Conservation (phyloP, 2,113 vertebrate genomes). For the Cyanoderma ruficeps region DNA sequence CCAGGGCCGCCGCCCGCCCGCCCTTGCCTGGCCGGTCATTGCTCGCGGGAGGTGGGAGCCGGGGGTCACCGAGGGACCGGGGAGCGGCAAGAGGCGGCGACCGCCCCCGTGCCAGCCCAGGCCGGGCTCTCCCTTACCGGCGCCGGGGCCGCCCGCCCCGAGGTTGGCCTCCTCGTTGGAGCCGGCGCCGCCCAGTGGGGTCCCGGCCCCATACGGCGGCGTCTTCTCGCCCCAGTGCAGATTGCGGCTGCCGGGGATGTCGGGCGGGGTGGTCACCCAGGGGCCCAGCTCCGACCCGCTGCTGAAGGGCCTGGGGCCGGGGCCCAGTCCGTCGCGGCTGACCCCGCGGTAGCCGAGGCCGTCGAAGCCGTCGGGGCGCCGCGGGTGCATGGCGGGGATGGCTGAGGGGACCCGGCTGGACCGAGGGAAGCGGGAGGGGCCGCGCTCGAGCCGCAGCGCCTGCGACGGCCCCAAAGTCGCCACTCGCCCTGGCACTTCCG, state of each 20-base stretch:
- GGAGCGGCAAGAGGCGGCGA: neutral
- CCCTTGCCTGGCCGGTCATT: neutral
- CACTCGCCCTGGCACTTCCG: neutral
- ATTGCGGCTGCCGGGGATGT: conserved; percentile 95
- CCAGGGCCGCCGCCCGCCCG: neutral
- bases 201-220: conserved; percentile 77
- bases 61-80: no score
- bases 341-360: conserved; percentile 85
- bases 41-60: no score
- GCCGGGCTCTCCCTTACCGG: conserved; percentile 61
- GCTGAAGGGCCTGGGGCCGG: conserved; percentile 76
- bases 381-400: conserved; percentile 80
- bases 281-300: conserved; percentile 77
- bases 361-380: conserved; percentile 91
- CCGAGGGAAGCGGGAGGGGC: neutral
- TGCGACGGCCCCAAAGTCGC: rapidly evolving
- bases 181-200: conserved; percentile 55
- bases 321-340: conserved; percentile 79
- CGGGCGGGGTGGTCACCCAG: conserved; percentile 92
- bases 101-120: neutral
- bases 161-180: conserved; percentile 67
- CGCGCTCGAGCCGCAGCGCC: neutral
- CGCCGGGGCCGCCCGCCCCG: conserved; percentile 29
- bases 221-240: conserved; percentile 87
- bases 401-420: no score